phyloP scores from a whole-genome alignment of 2,113 vertebrate species.

The Scytalopus superciliaris region DNA sequence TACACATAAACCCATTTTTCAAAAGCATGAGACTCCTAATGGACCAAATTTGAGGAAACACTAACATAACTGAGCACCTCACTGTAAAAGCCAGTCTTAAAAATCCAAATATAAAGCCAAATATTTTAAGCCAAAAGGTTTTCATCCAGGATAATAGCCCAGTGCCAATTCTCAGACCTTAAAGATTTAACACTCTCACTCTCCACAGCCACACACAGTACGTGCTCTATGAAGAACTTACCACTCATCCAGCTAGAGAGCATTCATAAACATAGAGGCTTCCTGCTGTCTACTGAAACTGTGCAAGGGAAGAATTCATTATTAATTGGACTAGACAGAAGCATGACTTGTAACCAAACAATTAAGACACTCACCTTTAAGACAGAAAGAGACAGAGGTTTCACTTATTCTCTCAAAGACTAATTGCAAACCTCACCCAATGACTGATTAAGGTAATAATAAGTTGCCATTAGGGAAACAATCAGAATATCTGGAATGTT shows the following conservation, averaged over 20 bases:
- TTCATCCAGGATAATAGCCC: background rate
- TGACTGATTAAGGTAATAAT: background rate
- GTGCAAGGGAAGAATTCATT: background rate
- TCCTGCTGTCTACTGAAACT: background rate
- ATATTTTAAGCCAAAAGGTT: background rate
- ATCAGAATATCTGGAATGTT: background rate
- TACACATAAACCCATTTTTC: background rate
- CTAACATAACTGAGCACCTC: background rate
- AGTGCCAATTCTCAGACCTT: background rate
- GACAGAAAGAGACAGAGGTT: background rate
- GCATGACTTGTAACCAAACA: background rate
- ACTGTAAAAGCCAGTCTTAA: background rate
- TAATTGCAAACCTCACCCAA: background rate
- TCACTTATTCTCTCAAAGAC: background rate
- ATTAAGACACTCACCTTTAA: background rate
- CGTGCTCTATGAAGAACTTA: background rate
- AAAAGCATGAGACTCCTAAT: background rate
- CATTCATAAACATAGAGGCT: background rate
- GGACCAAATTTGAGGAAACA: background rate
- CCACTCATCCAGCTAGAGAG: background rate
- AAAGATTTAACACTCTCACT: background rate
- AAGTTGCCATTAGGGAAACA: background rate
- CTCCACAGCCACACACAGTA: background rate
- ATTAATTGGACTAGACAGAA: background rate
- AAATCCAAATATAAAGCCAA: background rate